phyloP scores from a whole-genome alignment of 2,888 invertebrate species.

The Apotomis capreana region DNA sequence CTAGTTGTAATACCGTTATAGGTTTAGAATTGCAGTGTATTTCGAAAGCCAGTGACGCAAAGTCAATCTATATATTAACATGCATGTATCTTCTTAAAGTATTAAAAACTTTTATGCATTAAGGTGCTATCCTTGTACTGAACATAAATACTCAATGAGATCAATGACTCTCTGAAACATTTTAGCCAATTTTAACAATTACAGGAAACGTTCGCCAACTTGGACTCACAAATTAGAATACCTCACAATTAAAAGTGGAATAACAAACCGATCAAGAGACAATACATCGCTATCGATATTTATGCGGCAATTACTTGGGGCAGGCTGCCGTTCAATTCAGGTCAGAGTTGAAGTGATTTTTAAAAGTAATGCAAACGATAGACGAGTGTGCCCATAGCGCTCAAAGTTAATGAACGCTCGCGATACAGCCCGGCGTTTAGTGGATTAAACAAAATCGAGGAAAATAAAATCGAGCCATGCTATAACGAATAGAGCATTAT shows the following conservation, averaged over 20 bases:
- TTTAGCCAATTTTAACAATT: background rate
- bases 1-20: slow-evolving; percentile 9
- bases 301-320: slow-evolving; percentile 79
- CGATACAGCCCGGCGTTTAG: slow-evolving; percentile 57
- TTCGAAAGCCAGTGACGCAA: slow-evolving; percentile 73
- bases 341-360: slow-evolving; percentile 80
- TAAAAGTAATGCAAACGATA: slow-evolving; percentile 78
- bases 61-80: slow-evolving; percentile 49
- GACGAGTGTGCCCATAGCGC: slow-evolving; percentile 63
- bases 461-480: slow-evolving; percentile 48
- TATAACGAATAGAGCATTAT: slow-evolving; percentile 19
- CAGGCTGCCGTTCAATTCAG: slow-evolving; percentile 75
- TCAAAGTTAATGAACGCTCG: slow-evolving; percentile 71
- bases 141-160: too few relatives aligned
- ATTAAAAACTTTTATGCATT: too few relatives aligned
- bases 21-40: slow-evolving; percentile 53
- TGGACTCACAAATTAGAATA: background rate
- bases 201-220: background rate
- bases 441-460: slow-evolving; percentile 55
- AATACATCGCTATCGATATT: slow-evolving; percentile 51
- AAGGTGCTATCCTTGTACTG: too few relatives aligned
- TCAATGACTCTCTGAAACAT: too few relatives aligned
- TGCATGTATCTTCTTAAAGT: too few relatives aligned
- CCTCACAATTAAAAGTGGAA: slow-evolving; percentile 40
- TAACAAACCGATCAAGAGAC: slow-evolving; percentile 42